phyloP scores from a whole-genome alignment of 2,113 vertebrate species.

The Brevimyrus niger region DNA sequence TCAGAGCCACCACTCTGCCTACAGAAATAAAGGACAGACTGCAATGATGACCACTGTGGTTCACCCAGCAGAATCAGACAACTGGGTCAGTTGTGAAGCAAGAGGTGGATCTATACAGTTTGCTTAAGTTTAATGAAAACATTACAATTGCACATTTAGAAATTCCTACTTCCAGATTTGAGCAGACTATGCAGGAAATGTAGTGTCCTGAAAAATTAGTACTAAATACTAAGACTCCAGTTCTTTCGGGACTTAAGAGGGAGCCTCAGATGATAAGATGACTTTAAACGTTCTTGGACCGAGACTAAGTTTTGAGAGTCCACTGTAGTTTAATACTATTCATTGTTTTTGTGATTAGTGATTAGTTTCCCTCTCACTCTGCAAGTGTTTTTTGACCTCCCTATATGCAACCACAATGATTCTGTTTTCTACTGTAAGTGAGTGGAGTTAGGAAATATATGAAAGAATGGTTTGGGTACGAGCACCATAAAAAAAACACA shows the following conservation, averaged over 20 bases:
- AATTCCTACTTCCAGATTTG: background rate
- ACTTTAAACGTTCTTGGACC: background rate
- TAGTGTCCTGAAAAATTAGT: background rate
- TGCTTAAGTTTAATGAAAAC: background rate
- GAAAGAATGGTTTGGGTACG: background rate
- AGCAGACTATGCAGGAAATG: background rate
- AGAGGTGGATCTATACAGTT: background rate
- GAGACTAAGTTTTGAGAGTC: background rate
- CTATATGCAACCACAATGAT: background rate
- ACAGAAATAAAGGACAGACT: background rate
- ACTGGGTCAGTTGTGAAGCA: background rate
- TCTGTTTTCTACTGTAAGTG: background rate
- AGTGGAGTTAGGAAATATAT: background rate
- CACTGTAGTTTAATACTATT: background rate
- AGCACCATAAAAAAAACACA: background rate
- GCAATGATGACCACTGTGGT: background rate
- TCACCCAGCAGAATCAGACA: background rate
- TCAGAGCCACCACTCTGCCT: too few relatives aligned
- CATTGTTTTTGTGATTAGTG: background rate
- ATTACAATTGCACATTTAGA: background rate
- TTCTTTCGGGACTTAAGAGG: background rate
- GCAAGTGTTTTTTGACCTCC: background rate
- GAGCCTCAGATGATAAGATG: background rate
- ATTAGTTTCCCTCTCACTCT: background rate
- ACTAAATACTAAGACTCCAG: background rate